A percentile compares a stretch with the other conserved stretches of the same genome.
Conservation (phyloP, 2,888 invertebrate genomes). For the Cabera pusaria region DNA sequence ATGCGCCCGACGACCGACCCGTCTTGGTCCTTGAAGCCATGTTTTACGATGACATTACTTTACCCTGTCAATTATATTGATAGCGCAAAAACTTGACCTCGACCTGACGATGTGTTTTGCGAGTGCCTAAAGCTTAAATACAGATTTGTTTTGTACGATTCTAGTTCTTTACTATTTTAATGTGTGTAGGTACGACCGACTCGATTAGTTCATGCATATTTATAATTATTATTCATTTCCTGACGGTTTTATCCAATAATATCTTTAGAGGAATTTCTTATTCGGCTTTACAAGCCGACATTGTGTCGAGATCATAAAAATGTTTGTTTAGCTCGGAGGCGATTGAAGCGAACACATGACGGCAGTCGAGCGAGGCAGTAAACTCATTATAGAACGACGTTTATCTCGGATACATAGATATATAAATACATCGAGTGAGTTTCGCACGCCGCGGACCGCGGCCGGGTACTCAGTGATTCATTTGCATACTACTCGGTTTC, state of each 20-base stretch:
- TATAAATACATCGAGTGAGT: conserved; percentile 17
- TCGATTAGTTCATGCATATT: too few species aligned
- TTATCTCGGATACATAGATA: conserved; percentile 22
- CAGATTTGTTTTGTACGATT: too few species aligned
- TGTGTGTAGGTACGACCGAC: too few species aligned
- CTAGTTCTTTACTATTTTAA: too few species aligned
- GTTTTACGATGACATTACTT: background rate
- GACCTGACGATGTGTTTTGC: too few species aligned
- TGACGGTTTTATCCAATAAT: too few species aligned
- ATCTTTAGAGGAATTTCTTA: conserved; percentile 19
- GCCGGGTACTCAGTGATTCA: conserved; percentile 13
- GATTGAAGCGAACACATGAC: conserved; percentile 8
- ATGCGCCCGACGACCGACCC: conserved; percentile 6
- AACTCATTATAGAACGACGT: conserved; percentile 24
- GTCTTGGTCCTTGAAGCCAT: conserved; percentile 16
- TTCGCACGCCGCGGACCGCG: conserved; percentile 5
- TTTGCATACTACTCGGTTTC: conserved; percentile 29
- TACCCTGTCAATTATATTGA: too few species aligned
- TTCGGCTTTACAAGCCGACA: conserved; percentile 23
- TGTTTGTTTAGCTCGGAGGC: conserved; percentile 9
- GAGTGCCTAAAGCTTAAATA: too few species aligned
- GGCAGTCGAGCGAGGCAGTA: conserved; percentile 14
- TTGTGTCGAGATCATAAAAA: conserved; percentile 12
- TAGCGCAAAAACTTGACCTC: too few species aligned
- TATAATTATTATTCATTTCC: too few species aligned